Base-by-base conservation (phyloP, 2,888 invertebrate genomes). In the Nomada hirtipes region DNA sequence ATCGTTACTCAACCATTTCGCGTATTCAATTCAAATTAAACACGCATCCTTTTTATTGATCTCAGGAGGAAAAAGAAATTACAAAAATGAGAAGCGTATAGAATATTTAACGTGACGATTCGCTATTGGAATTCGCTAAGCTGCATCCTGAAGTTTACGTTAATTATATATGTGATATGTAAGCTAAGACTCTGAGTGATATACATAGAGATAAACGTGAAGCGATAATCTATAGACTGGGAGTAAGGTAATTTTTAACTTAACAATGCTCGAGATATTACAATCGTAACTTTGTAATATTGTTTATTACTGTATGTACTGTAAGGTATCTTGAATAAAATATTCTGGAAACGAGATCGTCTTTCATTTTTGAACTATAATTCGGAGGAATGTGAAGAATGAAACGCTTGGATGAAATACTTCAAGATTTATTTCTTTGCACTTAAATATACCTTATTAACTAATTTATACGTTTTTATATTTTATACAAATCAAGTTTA, bases 121-220 rank as follows among this genome's bases (percentile, higher is more conserved):
- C 50, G 18, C n/a, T 42, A 15, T 50, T 15, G 20, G 36, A 47
- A 47, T 67, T 53, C 20, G 36, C 20, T 47, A 36, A 26, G 13
- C 15, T 69, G 44, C 15, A 20, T 60, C 20, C 26, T 61, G 20
- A 42, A 52, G 23, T 13, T 13, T 47, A 76, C 29, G 70, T 57
- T 44, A 57, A 64, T 71, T 59, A 42, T 53, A 59, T 71, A 82
- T 82, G 79, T 79, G 76, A 82, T 83, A 81, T 42, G 36, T 83
- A 81, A 55, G 53, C 59, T 80, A 76, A 81, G 67, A 67, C 52
- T 20, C 47, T 73, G 60, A 64, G 29, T 60, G 63, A 50, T 47
- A 10, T 73, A 67, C 53, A 59, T 23, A 23, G 44, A 55, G 57
- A 55, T 76, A 29, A 4, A 15, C 20, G 47, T 47, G 47, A 47